Conservation (phyloP, 2,797 vertebrate species). For the Tiaroga cobitis region DNA sequence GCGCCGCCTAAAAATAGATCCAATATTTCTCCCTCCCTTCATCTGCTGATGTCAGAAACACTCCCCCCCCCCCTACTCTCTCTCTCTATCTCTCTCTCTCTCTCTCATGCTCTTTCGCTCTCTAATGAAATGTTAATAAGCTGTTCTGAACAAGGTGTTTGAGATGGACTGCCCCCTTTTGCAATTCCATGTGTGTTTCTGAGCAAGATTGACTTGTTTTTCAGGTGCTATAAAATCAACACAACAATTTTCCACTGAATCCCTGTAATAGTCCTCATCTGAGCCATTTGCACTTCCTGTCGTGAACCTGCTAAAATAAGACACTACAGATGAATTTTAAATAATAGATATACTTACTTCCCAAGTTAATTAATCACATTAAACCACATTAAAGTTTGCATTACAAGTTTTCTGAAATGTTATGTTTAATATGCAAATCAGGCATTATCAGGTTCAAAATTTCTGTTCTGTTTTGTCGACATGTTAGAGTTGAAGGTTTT, state of each 20-base stretch:
- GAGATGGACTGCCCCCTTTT: not conserved
- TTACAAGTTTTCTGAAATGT: not conserved
- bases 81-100: not conserved
- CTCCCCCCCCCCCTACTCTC: not conserved
- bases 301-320: not conserved
- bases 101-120: conserved; percentile 13
- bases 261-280: not conserved
- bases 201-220: conserved; percentile 4
- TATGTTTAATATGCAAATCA: not conserved
- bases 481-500: not conserved
- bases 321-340: not conserved
- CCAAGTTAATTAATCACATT: not conserved
- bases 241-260: not conserved
- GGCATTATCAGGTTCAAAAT: too few relatives aligned
- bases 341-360: too few relatives aligned
- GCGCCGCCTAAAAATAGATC: conserved; percentile 67
- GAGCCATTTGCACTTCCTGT: not conserved
- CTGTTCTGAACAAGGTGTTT: conserved; percentile 15
- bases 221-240: not conserved
- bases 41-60: conserved; percentile 56
- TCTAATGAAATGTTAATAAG: conserved; percentile 40
- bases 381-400: too few relatives aligned
- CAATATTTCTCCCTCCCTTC: conserved; percentile 52
- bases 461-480: not conserved
- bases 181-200: not conserved